Conservation (phyloP, 1,140 invertebrate genomes). For the Proales similis region DNA sequence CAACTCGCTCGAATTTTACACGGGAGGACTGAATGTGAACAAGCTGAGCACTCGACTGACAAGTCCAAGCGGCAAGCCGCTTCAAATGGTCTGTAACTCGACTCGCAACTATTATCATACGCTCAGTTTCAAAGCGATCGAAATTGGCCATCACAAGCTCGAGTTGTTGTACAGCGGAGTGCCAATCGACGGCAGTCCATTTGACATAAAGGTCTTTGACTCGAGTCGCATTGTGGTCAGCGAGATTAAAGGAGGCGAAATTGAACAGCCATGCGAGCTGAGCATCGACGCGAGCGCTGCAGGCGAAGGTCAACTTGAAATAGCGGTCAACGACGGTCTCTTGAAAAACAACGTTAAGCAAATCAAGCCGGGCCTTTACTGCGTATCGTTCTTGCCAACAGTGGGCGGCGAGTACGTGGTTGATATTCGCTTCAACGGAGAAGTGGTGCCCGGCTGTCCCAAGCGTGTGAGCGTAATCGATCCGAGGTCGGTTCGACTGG, state of each 20-base stretch:
- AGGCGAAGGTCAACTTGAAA: slow-evolving; percentile 59
- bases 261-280: slow-evolving; percentile 20
- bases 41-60: slow-evolving; percentile 2
- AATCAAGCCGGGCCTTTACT: slow-evolving; percentile 13
- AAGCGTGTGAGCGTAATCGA: slow-evolving; percentile 21
- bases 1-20: slow-evolving; percentile 6
- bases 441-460: slow-evolving; percentile 74
- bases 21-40: slow-evolving; percentile 8
- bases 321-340: slow-evolving; percentile 36
- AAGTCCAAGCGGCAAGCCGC: neutral
- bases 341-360: slow-evolving; percentile 37
- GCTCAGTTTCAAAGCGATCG: slow-evolving; percentile 6
- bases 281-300: slow-evolving; percentile 88
- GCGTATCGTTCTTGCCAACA: slow-evolving; percentile 79
- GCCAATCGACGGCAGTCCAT: slow-evolving; percentile 12
- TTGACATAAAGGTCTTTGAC: slow-evolving; percentile 32
- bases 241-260: slow-evolving; percentile 6
- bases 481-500: neutral
- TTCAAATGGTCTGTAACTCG: neutral
- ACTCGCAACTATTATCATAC: slow-evolving; percentile 7
- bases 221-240: slow-evolving; percentile 14
- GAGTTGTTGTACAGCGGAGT: slow-evolving; percentile 17
- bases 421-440: slow-evolving; percentile 95
- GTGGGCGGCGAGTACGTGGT: slow-evolving; percentile 81
- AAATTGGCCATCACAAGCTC: slow-evolving; percentile 35